Evolutionary conservation across 2,888 invertebrate species (phyloP), one percentile per base, ranked within the genome.

Genomic region (Mamestra brassicae): DNA sequence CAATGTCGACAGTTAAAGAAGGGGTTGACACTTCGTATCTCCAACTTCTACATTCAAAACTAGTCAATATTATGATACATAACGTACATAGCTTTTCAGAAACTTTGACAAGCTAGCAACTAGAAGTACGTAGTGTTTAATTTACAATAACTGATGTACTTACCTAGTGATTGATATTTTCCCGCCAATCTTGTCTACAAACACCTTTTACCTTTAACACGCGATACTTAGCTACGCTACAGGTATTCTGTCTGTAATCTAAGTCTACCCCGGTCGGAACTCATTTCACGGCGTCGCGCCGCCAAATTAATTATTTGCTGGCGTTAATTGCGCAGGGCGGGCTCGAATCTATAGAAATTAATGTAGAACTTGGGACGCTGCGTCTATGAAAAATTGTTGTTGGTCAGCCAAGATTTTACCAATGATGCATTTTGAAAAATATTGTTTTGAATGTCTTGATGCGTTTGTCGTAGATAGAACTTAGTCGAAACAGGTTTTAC

Each of bases 221-320:
- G 36, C 11, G 36, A 36, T 17, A 68, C 38, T 17, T 75, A 78
- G 34, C 36, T 62, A 81, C 60, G 47, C 69, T 67, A 58, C 57
- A 65, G 70, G 70, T 75, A 79, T 71, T 66, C 70, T 57, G 42
- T 42, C 47, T 67, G 47, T 80, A 81, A 85, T 80, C 74, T 77
- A 77, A 85, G 85, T 80, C 79, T 85, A 78, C 80, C 80, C 69
- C 60, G 89, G 80, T 86, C 71, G 86, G 78, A 86, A 81, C 87
- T 87, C 84, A 84, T 87, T 88, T 81, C 85, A 78, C 84, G 80
- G 84, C 68, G 85, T 73, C 85, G 85, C 81, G 84, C 68, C 78
- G 61, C 64, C 74, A 85, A 84, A 87, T 87, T 89, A 87, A 88
- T 88, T 87, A 89, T 84, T 85, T 84, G 74, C 77, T 69, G 70